These are phyloP conservation scores for Dexiosoma caninum DNA, from an alignment of 2,888 invertebrate genomes.

Conservation along the genomic window DNA sequence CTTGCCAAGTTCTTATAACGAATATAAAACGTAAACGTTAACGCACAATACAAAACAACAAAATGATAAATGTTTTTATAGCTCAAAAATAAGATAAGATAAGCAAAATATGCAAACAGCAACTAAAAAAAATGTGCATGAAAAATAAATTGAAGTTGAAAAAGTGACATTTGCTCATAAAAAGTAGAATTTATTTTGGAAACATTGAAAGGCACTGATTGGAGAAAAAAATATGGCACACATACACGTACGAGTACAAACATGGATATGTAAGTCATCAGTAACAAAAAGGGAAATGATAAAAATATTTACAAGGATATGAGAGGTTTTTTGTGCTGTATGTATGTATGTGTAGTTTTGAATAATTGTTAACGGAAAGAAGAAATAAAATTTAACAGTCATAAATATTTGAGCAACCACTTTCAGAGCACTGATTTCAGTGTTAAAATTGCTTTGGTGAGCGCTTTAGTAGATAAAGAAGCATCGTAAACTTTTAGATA, in stretches of 20 bases:
- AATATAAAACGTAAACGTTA: constrained; percentile 8
- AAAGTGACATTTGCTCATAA: constrained; percentile 25
- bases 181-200: not conserved
- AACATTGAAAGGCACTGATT: constrained; percentile 39
- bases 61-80: constrained; percentile 46
- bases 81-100: constrained; percentile 28
- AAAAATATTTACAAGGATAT: constrained; percentile 2
- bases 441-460: not conserved
- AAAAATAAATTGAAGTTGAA: constrained; percentile 14
- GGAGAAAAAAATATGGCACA: not conserved
- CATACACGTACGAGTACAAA: too few species aligned
- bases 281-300: not conserved
- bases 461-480: not conserved
- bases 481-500: not conserved
- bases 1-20: constrained; percentile 8
- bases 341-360: not conserved
- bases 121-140: not conserved
- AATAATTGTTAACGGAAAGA: not conserved
- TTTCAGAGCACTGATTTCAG: not conserved
- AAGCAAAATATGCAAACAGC: constrained; percentile 10
- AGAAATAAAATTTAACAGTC: not conserved
- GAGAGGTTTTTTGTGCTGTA: not conserved
- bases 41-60: constrained; percentile 20
- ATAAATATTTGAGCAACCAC: not conserved
- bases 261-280: too few species aligned